Percentiles rank a stretch among this genome's conserved stretches.
Evolutionary conservation across 2,888 invertebrate species (phyloP).

Genomic region (Rhamnusium bicolor): DNA sequence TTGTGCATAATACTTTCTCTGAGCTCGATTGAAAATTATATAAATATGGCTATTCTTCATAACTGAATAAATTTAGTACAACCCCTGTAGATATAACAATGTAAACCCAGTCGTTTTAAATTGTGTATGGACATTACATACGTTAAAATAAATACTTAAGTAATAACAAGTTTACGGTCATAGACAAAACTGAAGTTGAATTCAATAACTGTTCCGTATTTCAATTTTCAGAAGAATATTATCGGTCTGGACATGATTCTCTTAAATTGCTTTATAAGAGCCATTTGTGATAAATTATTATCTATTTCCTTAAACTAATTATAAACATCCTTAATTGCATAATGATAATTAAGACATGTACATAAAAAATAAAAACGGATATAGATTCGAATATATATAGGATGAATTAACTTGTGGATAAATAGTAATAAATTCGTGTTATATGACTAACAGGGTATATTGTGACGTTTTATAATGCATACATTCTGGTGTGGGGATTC

Average conservation of each 20-base stretch:
- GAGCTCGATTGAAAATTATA: too few relatives aligned
- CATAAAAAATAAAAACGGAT: background rate
- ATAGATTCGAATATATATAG: background rate
- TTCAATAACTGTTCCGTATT: background rate
- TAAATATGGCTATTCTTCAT: too few relatives aligned
- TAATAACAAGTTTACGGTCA: too few relatives aligned
- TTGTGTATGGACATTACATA: too few relatives aligned
- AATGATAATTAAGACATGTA: too few relatives aligned
- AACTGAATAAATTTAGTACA: too few relatives aligned
- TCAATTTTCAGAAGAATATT: background rate
- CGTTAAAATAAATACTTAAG: too few relatives aligned
- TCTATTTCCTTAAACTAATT: background rate
- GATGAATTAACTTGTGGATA: background rate
- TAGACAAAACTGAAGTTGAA: too few relatives aligned
- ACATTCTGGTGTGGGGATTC: background rate
- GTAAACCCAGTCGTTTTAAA: too few relatives aligned
- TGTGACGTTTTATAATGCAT: background rate
- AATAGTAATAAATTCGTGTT: background rate
- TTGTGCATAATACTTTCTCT: too few relatives aligned
- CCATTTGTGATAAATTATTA: background rate
- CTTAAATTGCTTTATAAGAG: background rate
- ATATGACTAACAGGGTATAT: background rate
- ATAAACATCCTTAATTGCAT: background rate
- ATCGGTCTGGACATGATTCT: background rate
- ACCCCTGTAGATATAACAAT: too few relatives aligned